Percentiles rank a stretch among this genome's conserved stretches.
Conservation (phyloP, 1,140 invertebrate genomes). For the Dendrolimus punctatus region DNA sequence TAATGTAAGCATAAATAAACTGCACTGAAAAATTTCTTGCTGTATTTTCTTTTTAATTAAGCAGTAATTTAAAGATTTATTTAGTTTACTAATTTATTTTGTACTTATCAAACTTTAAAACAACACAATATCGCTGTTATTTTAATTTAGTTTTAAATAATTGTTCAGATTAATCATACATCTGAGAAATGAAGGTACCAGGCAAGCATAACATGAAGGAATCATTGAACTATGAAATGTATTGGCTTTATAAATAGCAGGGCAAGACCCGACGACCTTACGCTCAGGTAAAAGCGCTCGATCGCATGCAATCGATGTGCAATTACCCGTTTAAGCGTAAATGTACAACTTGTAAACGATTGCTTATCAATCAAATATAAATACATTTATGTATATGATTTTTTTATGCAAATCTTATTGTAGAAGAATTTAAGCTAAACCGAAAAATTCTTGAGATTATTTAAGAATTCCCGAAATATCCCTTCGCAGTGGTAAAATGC, state of each 20-base stretch:
- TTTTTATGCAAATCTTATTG: too few relatives aligned
- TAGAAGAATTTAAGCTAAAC: too few relatives aligned
- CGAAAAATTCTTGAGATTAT: too few relatives aligned
- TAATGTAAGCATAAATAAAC: too few relatives aligned
- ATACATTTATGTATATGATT: background rate
- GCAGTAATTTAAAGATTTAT: too few relatives aligned
- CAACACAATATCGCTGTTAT: too few relatives aligned
- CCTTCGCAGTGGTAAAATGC: conserved; percentile 63
- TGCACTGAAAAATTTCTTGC: too few relatives aligned
- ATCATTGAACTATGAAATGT: conserved; percentile 36
- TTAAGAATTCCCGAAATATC: conserved; percentile 50
- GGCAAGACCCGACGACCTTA: conserved; percentile 41
- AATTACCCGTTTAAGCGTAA: conserved; percentile 36
- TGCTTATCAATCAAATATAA: conserved; percentile 5
- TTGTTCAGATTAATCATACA: too few relatives aligned
- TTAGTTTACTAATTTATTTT: too few relatives aligned
- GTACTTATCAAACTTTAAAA: too few relatives aligned
- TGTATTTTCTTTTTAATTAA: too few relatives aligned
- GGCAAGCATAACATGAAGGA: conserved; percentile 12
- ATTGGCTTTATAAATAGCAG: conserved; percentile 45
- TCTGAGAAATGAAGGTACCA: conserved; percentile 4
- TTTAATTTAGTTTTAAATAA: too few relatives aligned
- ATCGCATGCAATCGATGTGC: conserved; percentile 57
- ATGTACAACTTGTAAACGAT: conserved; percentile 14
- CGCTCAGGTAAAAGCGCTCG: conserved; percentile 39